A percentile compares a stretch with the other conserved stretches of the same genome.
Evolutionary conservation across 2,888 invertebrate species (phyloP).

Genomic region (Lagria hirta): DNA sequence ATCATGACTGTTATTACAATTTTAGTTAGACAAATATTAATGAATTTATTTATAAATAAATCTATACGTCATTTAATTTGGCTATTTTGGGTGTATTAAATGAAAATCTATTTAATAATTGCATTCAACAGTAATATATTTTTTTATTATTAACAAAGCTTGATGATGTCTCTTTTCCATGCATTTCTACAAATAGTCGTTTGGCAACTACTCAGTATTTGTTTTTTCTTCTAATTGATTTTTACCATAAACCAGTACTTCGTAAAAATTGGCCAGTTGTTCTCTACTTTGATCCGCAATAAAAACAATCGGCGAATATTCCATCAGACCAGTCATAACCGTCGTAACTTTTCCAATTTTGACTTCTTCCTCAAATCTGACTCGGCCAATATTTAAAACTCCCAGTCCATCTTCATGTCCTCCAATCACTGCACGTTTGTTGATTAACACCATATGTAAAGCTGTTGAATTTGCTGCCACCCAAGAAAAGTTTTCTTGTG

Average conservation of each 20-base stretch:
- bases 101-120: too few relatives aligned
- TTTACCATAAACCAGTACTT: conserved; percentile 6
- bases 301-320: conserved; percentile 3
- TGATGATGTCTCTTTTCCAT: too few relatives aligned
- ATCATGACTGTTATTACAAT: too few relatives aligned
- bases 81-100: too few relatives aligned
- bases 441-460: neutral
- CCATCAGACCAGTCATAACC: neutral
- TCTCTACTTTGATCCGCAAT: neutral
- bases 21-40: too few relatives aligned
- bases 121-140: too few relatives aligned
- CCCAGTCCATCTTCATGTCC: conserved; percentile 2
- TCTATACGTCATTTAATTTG: too few relatives aligned
- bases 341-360: conserved; percentile 8
- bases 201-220: too few relatives aligned
- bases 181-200: too few relatives aligned
- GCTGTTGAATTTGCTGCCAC: conserved; percentile 1
- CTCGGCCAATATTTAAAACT: conserved; percentile 2
- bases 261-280: neutral
- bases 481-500: conserved; percentile 4
- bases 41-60: too few relatives aligned
- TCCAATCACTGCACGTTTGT: conserved; percentile 3
- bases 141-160: too few relatives aligned
- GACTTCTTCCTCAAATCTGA: neutral
- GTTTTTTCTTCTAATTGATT: neutral